phyloP scores from a whole-genome alignment of 1,140 invertebrate species.

The Drosophila chauvacae region DNA sequence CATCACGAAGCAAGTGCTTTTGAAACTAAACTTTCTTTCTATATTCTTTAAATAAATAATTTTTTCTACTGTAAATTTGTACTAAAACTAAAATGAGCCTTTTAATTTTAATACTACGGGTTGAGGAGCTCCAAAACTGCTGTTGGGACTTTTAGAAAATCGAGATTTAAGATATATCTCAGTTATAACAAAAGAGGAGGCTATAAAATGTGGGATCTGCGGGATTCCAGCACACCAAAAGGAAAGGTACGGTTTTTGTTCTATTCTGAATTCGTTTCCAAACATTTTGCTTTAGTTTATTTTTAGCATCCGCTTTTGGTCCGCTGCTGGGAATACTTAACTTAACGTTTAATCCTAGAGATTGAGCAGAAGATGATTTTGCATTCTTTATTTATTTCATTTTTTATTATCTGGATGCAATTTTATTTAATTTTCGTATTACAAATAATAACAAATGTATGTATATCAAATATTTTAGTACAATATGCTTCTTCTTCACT shows the following conservation, averaged over 20 bases:
- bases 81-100: neutral
- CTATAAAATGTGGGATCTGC: no score
- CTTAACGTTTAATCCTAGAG: conserved; percentile 22
- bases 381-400: conserved; percentile 65
- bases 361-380: conserved; percentile 51
- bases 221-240: no score
- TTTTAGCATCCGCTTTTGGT: no score
- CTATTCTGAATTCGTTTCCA: no score
- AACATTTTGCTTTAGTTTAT: no score
- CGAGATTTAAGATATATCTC: no score
- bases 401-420: conserved; percentile 82
- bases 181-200: no score
- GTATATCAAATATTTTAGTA: conserved; percentile 83
- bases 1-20: conserved; percentile 79
- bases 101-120: neutral
- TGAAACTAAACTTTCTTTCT: conserved; percentile 5
- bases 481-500: conserved; percentile 74
- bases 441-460: conserved; percentile 83
- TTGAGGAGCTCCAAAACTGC: neutral
- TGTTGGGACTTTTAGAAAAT: neutral
- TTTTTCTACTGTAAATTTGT: neutral
- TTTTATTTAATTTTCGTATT: conserved; percentile 83
- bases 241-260: no score
- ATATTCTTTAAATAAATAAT: conserved; percentile 14
- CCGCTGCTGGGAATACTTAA: neutral